These are phyloP conservation scores for Daboia siamensis DNA, from an alignment of 2,113 vertebrate species.

Conservation along the genomic window DNA sequence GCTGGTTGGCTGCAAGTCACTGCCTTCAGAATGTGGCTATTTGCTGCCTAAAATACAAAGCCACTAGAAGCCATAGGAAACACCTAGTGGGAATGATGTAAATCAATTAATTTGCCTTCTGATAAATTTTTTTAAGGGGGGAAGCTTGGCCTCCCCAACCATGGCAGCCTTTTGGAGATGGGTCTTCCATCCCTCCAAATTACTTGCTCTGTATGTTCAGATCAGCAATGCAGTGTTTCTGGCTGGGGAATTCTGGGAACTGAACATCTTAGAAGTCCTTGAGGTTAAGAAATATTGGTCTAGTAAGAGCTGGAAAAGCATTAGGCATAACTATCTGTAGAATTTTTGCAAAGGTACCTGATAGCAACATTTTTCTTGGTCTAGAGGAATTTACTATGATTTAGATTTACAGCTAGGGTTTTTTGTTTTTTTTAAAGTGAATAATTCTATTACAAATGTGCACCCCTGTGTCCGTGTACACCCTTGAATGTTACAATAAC, in stretches of 20 bases:
- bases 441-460: conserved; percentile 48
- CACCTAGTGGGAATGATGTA: neutral
- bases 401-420: neutral
- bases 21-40: neutral
- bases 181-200: neutral
- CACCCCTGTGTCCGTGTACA: neutral
- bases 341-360: neutral
- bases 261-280: neutral
- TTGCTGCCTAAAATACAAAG: neutral
- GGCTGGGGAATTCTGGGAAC: neutral
- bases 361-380: neutral
- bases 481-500: conserved; percentile 75
- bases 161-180: neutral
- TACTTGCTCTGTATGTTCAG: neutral
- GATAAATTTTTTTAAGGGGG: neutral
- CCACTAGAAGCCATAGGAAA: neutral
- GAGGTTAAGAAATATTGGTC: neutral
- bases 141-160: neutral
- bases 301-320: neutral
- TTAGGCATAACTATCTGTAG: neutral
- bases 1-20: neutral
- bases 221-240: neutral
- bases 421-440: conserved; percentile 58
- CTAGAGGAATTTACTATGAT: neutral
- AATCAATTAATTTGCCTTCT: neutral